Conservation (phyloP, 2,888 invertebrate genomes). For the Osmoderma eremita region DNA sequence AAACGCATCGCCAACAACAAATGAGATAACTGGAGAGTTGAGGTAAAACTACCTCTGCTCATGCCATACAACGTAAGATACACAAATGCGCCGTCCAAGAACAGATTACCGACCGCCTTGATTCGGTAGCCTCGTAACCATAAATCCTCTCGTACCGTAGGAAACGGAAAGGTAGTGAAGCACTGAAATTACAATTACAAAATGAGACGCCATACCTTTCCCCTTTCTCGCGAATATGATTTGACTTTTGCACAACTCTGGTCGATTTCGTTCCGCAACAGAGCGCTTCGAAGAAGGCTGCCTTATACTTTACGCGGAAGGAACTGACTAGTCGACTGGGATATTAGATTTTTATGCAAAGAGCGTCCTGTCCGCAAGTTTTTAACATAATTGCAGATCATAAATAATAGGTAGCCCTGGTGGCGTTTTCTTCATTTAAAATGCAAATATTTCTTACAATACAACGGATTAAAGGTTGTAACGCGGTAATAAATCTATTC, state of each 20-base stretch:
- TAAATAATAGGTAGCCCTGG: slow-evolving; percentile 32
- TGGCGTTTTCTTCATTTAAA: slow-evolving; percentile 21
- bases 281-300: slow-evolving; percentile 5
- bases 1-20: slow-evolving; percentile 44
- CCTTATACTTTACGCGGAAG: slow-evolving; percentile 18
- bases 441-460: slow-evolving; percentile 26
- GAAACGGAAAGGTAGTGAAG: slow-evolving; percentile 51
- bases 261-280: slow-evolving; percentile 31
- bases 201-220: slow-evolving; percentile 47
- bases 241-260: slow-evolving; percentile 28
- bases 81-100: slow-evolving; percentile 43
- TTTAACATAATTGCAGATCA: slow-evolving; percentile 39
- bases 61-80: slow-evolving; percentile 36
- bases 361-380: slow-evolving; percentile 15
- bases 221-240: slow-evolving; percentile 43
- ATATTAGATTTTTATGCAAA: slow-evolving; percentile 39
- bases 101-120: slow-evolving; percentile 49
- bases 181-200: slow-evolving; percentile 51
- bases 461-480: slow-evolving; percentile 16
- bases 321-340: slow-evolving; percentile 31
- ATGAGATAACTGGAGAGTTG: slow-evolving; percentile 42
- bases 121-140: slow-evolving; percentile 46
- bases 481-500: too few species aligned
- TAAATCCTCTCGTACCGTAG: slow-evolving; percentile 49
- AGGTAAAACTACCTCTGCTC: slow-evolving; percentile 27